Conservation (phyloP, 2,888 invertebrate species). For the Disparrhopalites patrizii region DNA sequence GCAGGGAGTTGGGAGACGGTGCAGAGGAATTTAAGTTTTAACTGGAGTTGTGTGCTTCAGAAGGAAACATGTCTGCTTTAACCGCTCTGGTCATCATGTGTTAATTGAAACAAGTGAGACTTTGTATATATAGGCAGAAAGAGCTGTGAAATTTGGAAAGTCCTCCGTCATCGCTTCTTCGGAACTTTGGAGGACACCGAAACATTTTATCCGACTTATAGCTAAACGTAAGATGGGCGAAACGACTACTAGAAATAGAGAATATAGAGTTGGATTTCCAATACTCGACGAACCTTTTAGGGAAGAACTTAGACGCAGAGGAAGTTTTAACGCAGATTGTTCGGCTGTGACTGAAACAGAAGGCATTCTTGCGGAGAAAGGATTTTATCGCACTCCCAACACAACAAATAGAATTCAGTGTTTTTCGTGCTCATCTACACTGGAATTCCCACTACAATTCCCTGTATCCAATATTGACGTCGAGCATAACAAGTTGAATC, state of each 20-base stretch:
- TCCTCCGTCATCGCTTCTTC: too few species aligned
- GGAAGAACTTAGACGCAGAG: neutral
- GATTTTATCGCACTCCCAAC: neutral
- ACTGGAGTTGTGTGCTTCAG: too few species aligned
- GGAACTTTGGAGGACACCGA: too few species aligned
- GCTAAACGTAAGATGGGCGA: conserved; percentile 6
- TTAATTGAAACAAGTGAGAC: too few species aligned
- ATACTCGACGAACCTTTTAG: conserved; percentile 7
- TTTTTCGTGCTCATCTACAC: neutral
- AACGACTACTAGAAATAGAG: neutral
- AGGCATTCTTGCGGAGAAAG: neutral
- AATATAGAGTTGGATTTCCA: neutral
- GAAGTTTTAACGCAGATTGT: neutral
- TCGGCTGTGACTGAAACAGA: neutral
- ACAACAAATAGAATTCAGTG: conserved; percentile 1
- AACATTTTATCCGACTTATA: too few species aligned
- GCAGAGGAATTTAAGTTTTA: too few species aligned
- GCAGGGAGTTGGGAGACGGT: too few species aligned
- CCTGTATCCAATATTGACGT: neutral
- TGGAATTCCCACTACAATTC: conserved; percentile 10
- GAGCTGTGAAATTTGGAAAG: too few species aligned
- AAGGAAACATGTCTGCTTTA: too few species aligned
- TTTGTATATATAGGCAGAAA: too few species aligned
- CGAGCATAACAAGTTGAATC: neutral
- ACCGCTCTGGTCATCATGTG: too few species aligned